Evolutionary conservation across 2,797 vertebrate species (phyloP), one percentile per base, ranked within the genome.

Genomic region (Morus bassanus): DNA sequence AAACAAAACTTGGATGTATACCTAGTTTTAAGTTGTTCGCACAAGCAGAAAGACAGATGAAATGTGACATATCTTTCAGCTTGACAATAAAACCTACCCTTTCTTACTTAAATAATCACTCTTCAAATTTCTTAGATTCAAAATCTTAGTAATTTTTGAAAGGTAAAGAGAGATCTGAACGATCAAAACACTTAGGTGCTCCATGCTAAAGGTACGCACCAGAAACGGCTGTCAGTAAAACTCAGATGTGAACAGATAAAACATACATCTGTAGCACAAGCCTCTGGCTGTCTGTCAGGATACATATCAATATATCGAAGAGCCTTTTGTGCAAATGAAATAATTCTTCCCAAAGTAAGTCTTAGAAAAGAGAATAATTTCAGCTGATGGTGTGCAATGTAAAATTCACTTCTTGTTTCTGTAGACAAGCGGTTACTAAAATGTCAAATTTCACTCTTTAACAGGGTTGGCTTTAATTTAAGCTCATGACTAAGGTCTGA

Each of bases 281-380:
- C 6, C 41, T 50, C 35, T 67, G 59, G 7, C 65, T 63, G 53
- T 0, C 68, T 68, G 60, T 73, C 27, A 88, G 39, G 19, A 65
- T 54, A 33, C 3, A 0, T 2, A 27, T 31, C 48, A 25, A 50
- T 63, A 50, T 22, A 69, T 6, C 0, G 3, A 74, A 41, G 22
- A 24, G 43, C 3, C 17, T 73, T 85, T 53, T 76, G 21, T 48
- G 39, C 39, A 89, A 76, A 54, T 67, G 13, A 6, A 85, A 45
- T 56, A 35, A 48, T 60, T 84, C 28, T 86, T 88, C 50, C 68
- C 46, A 56, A 1, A 43, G 13, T 59, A 79, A 69, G 24, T 51
- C 33, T 86, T 59, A 73, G 6, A 61, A 57, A 77, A 80, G 3
- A 43, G 67, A 77, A 30, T 8, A 2, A 69, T 61, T 79, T 63